Conservation (phyloP, 2,888 invertebrate species). For the Drosophila neoperkinsi region DNA sequence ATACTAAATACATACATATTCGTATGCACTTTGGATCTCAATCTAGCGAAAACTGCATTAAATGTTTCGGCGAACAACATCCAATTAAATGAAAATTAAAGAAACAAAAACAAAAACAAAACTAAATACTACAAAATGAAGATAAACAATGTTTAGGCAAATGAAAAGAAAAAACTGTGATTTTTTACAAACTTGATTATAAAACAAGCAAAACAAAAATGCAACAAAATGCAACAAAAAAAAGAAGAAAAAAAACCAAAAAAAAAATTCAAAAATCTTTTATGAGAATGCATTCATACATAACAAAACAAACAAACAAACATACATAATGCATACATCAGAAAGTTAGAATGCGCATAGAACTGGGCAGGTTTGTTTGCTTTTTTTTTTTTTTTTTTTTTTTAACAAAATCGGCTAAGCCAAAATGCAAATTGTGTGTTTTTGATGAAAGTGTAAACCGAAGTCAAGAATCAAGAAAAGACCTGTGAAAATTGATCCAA, state of each 20-base stretch:
- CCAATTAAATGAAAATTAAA: constrained; percentile 21
- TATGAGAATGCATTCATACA: constrained; percentile 28
- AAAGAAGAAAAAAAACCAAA: neutral
- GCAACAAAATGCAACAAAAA: constrained; percentile 5
- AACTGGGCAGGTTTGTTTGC: constrained; percentile 11
- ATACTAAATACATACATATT: constrained; percentile 23
- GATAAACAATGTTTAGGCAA: constrained; percentile 70
- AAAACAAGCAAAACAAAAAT: constrained; percentile 62
- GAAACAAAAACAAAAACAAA: constrained; percentile 80
- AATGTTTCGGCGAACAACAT: constrained; percentile 64
- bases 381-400: constrained; percentile 27
- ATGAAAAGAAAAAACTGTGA: constrained; percentile 83
- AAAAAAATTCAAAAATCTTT: constrained; percentile 47
- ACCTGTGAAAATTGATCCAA: constrained; percentile 47
- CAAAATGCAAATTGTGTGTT: constrained; percentile 30
- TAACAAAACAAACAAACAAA: neutral
- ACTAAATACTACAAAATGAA: constrained; percentile 16
- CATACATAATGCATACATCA: constrained; percentile 3
- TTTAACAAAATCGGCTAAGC: constrained; percentile 40
- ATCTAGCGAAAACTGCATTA: constrained; percentile 58
- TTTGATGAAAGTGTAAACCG: constrained; percentile 9
- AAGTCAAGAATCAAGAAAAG: constrained; percentile 17
- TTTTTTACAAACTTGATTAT: constrained; percentile 81
- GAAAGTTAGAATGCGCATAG: constrained; percentile 21
- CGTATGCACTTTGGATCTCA: constrained; percentile 60